Conservation (phyloP, 1,140 invertebrate genomes). For the Mya arenaria region DNA sequence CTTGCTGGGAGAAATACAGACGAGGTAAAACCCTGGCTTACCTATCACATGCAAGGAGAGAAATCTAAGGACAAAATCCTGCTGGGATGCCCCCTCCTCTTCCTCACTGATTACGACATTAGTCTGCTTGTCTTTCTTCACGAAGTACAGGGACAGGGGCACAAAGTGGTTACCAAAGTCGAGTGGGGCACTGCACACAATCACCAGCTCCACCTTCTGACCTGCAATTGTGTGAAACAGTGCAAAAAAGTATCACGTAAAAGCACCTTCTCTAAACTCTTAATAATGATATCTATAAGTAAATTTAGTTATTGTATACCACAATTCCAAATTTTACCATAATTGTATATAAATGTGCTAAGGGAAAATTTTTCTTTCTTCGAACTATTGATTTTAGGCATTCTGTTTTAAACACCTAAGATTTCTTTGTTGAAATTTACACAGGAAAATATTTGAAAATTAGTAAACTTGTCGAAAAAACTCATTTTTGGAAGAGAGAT, state of each 20-base stretch:
- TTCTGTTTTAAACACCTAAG: too few species aligned
- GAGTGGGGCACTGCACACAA: conserved; percentile 5
- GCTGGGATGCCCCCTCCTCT: neutral
- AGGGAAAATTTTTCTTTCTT: too few species aligned
- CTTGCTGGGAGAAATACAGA: too few species aligned
- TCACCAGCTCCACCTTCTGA: neutral
- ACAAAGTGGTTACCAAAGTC: conserved; percentile 43
- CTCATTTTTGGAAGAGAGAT: too few species aligned
- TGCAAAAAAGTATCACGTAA: neutral
- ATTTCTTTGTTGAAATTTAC: too few species aligned
- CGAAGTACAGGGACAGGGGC: conserved; percentile 25
- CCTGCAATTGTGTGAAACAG: too few species aligned
- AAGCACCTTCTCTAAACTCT: neutral
- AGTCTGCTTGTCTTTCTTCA: neutral
- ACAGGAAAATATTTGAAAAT: too few species aligned
- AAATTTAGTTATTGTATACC: neutral
- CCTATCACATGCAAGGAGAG: conserved; percentile 30
- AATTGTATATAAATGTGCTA: neutral
- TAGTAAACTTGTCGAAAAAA: too few species aligned
- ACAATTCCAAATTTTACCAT: neutral
- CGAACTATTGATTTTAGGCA: too few species aligned
- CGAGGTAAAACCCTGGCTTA: neutral
- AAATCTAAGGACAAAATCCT: conserved; percentile 29
- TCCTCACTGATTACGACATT: neutral
- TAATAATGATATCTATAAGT: neutral